Conservation (phyloP, 2,888 invertebrate genomes). For the Tanytarsus gracilentus region DNA sequence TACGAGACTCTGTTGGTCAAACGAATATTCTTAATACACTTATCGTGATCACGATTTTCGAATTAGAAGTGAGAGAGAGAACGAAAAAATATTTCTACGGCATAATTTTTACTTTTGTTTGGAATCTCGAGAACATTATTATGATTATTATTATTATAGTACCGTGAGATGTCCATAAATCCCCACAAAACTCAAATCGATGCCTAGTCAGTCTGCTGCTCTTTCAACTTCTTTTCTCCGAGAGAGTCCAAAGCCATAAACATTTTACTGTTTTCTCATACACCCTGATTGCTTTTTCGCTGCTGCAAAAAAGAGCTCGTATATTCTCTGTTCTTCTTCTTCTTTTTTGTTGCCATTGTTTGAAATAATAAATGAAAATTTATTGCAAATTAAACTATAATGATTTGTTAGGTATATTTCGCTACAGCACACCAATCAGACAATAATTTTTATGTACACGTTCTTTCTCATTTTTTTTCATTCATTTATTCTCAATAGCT, state of each 20-base stretch:
- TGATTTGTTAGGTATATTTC: conserved; percentile 20
- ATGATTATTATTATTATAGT: conserved; percentile 10
- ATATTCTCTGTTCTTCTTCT: background rate
- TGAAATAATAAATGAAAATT: conserved; percentile 23
- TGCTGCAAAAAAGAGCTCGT: background rate
- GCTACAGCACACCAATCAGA: conserved; percentile 16
- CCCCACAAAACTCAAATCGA: no score
- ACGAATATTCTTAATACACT: conserved; percentile 13
- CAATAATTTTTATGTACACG: conserved; percentile 18
- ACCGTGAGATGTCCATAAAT: conserved; percentile 19
- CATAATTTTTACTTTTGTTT: conserved; percentile 1
- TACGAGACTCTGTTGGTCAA: no score
- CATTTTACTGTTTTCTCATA: conserved; percentile 14
- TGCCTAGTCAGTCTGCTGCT: no score
- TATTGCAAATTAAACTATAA: conserved; percentile 24
- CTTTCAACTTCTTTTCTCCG: no score
- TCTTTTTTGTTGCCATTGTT: conserved; percentile 1
- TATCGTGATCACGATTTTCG: conserved; percentile 27
- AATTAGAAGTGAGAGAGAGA: no score
- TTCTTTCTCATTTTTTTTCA: background rate
- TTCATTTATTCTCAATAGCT: background rate
- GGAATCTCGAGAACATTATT: conserved; percentile 14
- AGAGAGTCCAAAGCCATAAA: conserved; percentile 6
- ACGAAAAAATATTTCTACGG: background rate
- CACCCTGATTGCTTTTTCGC: conserved; percentile 19